These are phyloP conservation scores for Lagorchestes hirsutus DNA, from an alignment of 2,797 vertebrate species.

Conservation along the genomic window DNA sequence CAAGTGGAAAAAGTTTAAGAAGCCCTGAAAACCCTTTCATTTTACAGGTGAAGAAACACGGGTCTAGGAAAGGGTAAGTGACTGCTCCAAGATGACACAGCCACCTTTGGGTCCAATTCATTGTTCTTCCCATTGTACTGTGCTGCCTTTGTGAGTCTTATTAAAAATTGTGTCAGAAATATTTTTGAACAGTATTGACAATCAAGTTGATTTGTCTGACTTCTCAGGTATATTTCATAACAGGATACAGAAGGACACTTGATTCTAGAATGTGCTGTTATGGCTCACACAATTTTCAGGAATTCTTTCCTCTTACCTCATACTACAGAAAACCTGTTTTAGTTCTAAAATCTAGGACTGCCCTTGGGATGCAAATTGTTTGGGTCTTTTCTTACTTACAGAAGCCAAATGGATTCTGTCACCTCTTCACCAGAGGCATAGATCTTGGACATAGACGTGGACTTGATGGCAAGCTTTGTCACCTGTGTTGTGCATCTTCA, in stretches of 20 bases:
- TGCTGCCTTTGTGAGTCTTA: constrained; percentile 15
- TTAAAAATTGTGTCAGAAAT: constrained; percentile 47
- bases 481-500: not conserved
- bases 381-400: not conserved
- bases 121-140: not conserved
- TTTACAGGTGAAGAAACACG: not conserved
- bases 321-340: constrained; percentile 19
- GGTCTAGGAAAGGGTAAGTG: not conserved
- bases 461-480: not conserved
- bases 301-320: constrained; percentile 11
- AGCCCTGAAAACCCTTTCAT: too few relatives aligned
- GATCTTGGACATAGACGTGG: constrained; percentile 11
- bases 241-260: constrained; percentile 33
- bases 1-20: too few relatives aligned
- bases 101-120: not conserved
- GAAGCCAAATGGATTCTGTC: constrained; percentile 25
- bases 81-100: not conserved
- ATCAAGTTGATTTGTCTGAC: constrained; percentile 17
- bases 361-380: constrained; percentile 29
- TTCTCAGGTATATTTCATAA: constrained; percentile 43
- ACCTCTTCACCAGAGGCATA: constrained; percentile 14
- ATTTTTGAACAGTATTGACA: constrained; percentile 35
- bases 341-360: constrained; percentile 28
- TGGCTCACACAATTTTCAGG: constrained; percentile 44
- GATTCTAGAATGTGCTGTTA: not conserved